Evolutionary conservation across 2,888 invertebrate genomes (phyloP).

Genomic region (Limnephilus auricula): DNA sequence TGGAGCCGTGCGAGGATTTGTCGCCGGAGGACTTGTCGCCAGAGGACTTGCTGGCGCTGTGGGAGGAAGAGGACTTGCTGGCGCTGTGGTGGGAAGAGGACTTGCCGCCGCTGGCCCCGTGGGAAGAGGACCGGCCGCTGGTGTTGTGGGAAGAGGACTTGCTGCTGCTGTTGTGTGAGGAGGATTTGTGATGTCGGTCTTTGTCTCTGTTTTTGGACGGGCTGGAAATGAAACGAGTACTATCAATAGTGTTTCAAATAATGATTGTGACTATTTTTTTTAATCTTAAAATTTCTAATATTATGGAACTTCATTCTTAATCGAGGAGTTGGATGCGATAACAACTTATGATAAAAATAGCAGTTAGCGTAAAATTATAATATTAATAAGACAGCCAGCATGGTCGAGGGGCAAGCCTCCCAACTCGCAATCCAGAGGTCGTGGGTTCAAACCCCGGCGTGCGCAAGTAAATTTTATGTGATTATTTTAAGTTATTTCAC

Average conservation of each 20-base stretch:
- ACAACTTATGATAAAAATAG: too few species aligned
- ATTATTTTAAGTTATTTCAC: too few species aligned
- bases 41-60: conserved; percentile 66
- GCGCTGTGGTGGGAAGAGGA: conserved; percentile 67
- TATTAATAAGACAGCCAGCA: too few species aligned
- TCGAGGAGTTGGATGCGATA: too few species aligned
- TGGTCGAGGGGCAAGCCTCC: too few species aligned
- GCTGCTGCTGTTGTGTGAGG: conserved; percentile 68
- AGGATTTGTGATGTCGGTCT: conserved; percentile 73
- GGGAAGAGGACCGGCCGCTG: conserved; percentile 68
- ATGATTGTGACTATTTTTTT: too few species aligned
- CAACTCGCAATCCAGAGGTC: too few species aligned
- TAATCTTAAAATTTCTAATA: too few species aligned
- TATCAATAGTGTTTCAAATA: background rate
- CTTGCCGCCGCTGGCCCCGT: conserved; percentile 67
- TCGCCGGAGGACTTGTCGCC: conserved; percentile 13
- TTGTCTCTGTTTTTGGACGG: conserved; percentile 73
- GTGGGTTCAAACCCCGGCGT: too few species aligned
- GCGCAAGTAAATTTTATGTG: too few species aligned
- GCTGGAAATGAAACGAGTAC: conserved; percentile 67
- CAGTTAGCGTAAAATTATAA: too few species aligned
- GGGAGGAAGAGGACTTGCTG: conserved; percentile 69
- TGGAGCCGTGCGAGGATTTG: conserved; percentile 69
- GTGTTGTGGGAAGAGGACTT: conserved; percentile 67
- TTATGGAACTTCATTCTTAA: too few species aligned